Base-by-base conservation (phyloP, 2,113 vertebrate species). In the Nothocercus nigrocapillus region DNA sequence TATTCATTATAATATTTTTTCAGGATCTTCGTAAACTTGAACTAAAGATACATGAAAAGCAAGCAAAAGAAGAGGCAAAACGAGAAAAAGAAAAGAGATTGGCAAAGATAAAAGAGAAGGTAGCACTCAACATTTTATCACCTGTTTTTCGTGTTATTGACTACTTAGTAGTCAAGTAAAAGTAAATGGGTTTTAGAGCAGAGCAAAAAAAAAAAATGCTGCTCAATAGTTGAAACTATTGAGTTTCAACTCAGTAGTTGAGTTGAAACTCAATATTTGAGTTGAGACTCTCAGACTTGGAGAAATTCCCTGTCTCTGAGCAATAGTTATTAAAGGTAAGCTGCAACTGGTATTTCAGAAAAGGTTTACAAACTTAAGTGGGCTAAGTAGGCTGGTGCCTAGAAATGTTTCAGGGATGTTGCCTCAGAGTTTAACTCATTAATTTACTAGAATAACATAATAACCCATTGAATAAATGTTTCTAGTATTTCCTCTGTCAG, bases 1-100 rank as follows among this genome's bases (percentile, higher is more conserved):
- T 36, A 36, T 36, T 36, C 36, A 36, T 36, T 36, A 36, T 36
- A 36, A 2, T 68, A 13, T 95, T 72, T 95, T 56, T 97, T 81
- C 95, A 99, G 99, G 98, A 99, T 98, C 97, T 98, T 59, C 96
- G 89, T 88, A 99, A 98, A 96, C 96, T 99, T 76, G 98, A 98
- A 91, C 74, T 97, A 88, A 98, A 97, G 62, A 92, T 97, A 90
- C 96, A 98, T 76, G 98, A 98, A 66, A 99, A 97, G 88, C 98
- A 98, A 47, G 85, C 92, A 88, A 98, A 97, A 88, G 98, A 98
- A 94, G 92, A 95, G 74, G 97, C 98, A 92, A 98, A 98, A 67
- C 75, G 61, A 84, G 98, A 99, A 94, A 98, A 97, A 96, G 97
- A 98, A 95, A 98, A 93, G 94, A 98, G 97, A 90, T 70, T 98